Conservation (phyloP, 1,140 invertebrate genomes). For the Spodoptera litura region DNA sequence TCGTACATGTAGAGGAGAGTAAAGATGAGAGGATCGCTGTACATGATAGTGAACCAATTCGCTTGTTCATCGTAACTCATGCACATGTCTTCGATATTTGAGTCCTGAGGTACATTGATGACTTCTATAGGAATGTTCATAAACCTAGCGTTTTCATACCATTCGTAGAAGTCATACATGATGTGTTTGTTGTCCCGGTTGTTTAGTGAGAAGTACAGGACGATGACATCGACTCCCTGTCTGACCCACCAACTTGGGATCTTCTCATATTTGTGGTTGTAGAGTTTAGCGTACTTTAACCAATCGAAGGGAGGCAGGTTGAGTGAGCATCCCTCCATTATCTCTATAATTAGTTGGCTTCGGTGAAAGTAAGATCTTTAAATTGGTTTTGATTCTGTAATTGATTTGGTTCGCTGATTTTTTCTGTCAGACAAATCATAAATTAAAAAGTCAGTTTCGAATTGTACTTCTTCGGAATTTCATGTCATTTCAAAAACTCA, state of each 20-base stretch:
- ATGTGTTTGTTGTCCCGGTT: conserved; percentile 53
- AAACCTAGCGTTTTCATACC: conserved; percentile 75
- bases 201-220: conserved; percentile 69
- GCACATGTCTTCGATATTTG: conserved; percentile 62
- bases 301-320: conserved; percentile 62
- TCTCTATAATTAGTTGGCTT: background rate
- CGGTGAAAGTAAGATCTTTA: too few relatives aligned
- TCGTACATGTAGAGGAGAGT: conserved; percentile 69
- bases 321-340: background rate
- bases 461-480: too few relatives aligned
- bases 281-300: conserved; percentile 65
- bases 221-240: conserved; percentile 68
- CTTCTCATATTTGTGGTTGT: conserved; percentile 66
- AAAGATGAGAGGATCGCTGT: conserved; percentile 68
- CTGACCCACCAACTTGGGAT: conserved; percentile 65
- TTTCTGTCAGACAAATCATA: too few relatives aligned
- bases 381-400: background rate
- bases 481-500: too few relatives aligned
- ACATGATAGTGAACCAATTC: conserved; percentile 76
- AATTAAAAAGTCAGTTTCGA: too few relatives aligned
- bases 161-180: conserved; percentile 69
- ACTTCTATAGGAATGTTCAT: conserved; percentile 77
- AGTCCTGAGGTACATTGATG: conserved; percentile 75
- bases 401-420: background rate
- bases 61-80: conserved; percentile 68